phyloP scores from a whole-genome alignment of 2,888 invertebrate genomes.

The Polydrusus pterygomalis region DNA sequence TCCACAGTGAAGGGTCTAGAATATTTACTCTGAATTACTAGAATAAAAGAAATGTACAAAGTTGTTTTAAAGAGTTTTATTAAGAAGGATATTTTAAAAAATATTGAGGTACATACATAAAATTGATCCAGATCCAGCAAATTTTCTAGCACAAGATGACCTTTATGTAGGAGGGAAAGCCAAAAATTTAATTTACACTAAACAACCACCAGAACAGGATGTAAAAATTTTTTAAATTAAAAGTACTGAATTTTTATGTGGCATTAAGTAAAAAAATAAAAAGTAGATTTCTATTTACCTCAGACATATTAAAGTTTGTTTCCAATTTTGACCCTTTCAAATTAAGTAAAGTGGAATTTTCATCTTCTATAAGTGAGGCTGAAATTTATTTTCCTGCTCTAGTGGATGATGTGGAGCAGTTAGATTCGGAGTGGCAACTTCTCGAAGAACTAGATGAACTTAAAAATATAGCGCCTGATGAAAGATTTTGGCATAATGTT shows the following conservation, averaged over 20 bases:
- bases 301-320: conserved; percentile 12
- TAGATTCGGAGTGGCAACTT: conserved; percentile 31
- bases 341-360: conserved; percentile 18
- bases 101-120: conserved; percentile 1
- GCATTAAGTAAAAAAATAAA: conserved; percentile 19
- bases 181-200: conserved; percentile 7
- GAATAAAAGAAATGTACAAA: conserved; percentile 17
- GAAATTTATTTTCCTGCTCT: conserved; percentile 28
- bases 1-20: conserved; percentile 20
- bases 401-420: conserved; percentile 6
- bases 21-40: conserved; percentile 16
- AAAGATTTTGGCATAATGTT: conserved; percentile 29
- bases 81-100: conserved; percentile 23
- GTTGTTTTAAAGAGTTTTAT: conserved; percentile 9
- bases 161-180: conserved; percentile 20
- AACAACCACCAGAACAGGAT: conserved; percentile 9
- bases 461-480: conserved; percentile 15
- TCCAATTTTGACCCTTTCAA: conserved; percentile 12
- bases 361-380: conserved; percentile 23
- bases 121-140: conserved; percentile 13
- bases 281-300: conserved; percentile 4
- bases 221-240: conserved; percentile 14
- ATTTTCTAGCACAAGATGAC: conserved; percentile 18
- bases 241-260: conserved; percentile 14
- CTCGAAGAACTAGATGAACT: conserved; percentile 19